Base-by-base conservation (phyloP, 1,140 invertebrate species). In the Drosophila rufa region DNA sequence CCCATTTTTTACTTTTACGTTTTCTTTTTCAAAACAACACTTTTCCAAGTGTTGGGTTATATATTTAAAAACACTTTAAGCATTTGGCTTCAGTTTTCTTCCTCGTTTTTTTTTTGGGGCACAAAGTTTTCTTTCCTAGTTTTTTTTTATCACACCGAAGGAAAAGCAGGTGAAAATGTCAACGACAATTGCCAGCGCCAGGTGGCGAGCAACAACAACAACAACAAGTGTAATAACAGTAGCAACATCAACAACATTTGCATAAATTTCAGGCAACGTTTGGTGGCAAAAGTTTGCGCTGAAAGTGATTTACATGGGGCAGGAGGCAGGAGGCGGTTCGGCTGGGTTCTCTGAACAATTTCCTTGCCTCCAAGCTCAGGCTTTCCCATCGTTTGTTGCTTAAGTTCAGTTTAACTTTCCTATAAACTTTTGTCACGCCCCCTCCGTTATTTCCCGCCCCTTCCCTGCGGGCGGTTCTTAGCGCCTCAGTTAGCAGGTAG, bases 381-480 rank as follows among this genome's bases (percentile, higher is more conserved):
- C 79, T 82, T 71, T 80, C 59, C 61, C 62, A 73, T 75, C 69
- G 75, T 86, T 82, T 77, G 77, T 78, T 90, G 73, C 81, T 90
- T 90, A 89, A 89, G 69, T 89, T 89, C 85, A 84, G 85, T 89
- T 89, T 89, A 89, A 89, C 85, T 89, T 89, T 89, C 77, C 70
- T 76, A 85, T 89, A 89, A 89, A 89, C 85, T 89, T 89, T 77
- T 76, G 75, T 68, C 82, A 85, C 74, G 78, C 82, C 65, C 57
- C 22, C 61, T 15, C 47, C n/a, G 14, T 30, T 36, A 19, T 30
- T 27, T 17, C 40, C 25, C 59, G 56, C 30, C 47, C 3, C 15
- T 22, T 4, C 60, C 17, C 51, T 19, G 27, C 36, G 50, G 62
- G 51, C 50, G 79, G 51, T 75, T 83, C 55, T 76, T 60, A 58